Base-by-base conservation (phyloP, 2,797 vertebrate genomes). In the Borostomias antarcticus region DNA sequence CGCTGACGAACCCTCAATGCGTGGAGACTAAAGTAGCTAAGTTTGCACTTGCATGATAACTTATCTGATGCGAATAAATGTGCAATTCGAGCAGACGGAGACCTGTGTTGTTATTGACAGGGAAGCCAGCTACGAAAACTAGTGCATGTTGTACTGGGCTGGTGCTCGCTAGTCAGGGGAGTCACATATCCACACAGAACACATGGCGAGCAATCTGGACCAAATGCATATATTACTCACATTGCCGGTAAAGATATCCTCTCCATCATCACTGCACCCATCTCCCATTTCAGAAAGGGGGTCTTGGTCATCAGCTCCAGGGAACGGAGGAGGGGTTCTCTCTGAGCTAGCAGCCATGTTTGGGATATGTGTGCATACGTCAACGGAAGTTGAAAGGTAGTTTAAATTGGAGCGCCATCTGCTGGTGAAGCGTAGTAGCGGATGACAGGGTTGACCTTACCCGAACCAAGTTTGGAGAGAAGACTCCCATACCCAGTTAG, bases 231-330 rank as follows among this genome's bases (percentile, higher is more conserved):
- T n/a, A n/a, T n/a, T 35, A 82, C 89, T 0, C 70, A 93, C 91
- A 28, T 79, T 86, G 19, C 33, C 81, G 2, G 88, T 77, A 52
- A 93, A 93, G 21, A 92, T 90, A 69, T 93, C 90, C 64, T 89
- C 91, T 67, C 91, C 91, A 26, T 93, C 91, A 67, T 93, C 90
- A 72, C 90, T 91, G 79, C 91, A 88, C 29, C 80, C 86, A 29
- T 86, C 88, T 69, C 75, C 79, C 77, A 83, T 76, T 59, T 85
- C 85, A 11, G 69, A 4, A 30, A 66, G 67, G 2, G 81, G 74
- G 47, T 84, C 83, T 29, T 80, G 77, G 15, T 89, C 86, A 69
- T 89, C 89, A 5, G 83, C 5, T 8, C 82, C 72, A 6, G 86
- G 82, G 75, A 92, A 86, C 75, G 89, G 89, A 85, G 90, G 90